Evolutionary conservation across 64 coral and sea anemone genomes (phyloP).

Genomic region (Actinia tenebrosa): DNA sequence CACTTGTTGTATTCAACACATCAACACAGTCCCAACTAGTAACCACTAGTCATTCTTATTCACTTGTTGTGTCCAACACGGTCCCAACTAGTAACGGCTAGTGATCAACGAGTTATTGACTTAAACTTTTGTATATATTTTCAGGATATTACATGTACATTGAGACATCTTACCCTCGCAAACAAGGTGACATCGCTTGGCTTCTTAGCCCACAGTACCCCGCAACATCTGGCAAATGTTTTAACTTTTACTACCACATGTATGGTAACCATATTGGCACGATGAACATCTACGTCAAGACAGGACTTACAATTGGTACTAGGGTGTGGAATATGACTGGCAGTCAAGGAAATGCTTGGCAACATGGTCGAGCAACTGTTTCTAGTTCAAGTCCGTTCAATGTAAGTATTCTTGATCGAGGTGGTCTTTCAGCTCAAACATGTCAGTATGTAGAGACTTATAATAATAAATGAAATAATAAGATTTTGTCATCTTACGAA

Average conservation of each 20-base stretch:
- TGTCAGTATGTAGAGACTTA: too few species aligned
- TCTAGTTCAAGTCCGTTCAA: constrained; percentile 25
- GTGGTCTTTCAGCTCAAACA: too few species aligned
- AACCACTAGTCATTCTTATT: too few species aligned
- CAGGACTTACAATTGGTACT: constrained; percentile 19
- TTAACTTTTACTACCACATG: constrained; percentile 98
- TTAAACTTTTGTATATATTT: background rate
- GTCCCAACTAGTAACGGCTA: too few species aligned
- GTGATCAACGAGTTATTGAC: too few species aligned
- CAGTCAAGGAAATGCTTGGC: constrained; percentile 66
- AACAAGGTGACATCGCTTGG: constrained; percentile 58
- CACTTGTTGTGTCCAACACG: too few species aligned
- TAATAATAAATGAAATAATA: too few species aligned
- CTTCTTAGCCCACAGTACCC: constrained; percentile 58
- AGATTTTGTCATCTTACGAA: too few species aligned
- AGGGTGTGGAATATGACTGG: constrained; percentile 83
- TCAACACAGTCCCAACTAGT: too few species aligned
- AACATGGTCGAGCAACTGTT: constrained; percentile 60
- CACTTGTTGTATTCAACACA: too few species aligned
- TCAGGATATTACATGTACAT: constrained; percentile 93
- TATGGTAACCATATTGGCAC: constrained; percentile 71
- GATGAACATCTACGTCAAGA: constrained; percentile 80
- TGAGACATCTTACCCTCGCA: constrained; percentile 74
- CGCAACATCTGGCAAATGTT: constrained; percentile 70
- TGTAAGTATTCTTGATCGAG: background rate